Conservation (phyloP, 2,797 vertebrate species). For the Molossus molossus region DNA sequence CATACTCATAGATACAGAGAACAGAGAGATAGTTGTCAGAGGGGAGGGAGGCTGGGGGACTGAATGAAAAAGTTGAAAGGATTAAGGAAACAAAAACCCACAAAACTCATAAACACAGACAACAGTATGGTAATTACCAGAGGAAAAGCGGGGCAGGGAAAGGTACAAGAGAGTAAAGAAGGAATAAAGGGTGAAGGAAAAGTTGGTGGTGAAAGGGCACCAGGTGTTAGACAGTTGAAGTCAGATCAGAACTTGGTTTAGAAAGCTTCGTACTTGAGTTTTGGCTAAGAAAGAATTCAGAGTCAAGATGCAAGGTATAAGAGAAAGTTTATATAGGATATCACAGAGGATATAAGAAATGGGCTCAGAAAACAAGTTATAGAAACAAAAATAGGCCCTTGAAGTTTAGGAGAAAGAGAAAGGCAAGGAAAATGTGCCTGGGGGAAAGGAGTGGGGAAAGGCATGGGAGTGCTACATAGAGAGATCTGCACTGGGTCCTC, state of each 20-base stretch:
- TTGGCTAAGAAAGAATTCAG: background rate
- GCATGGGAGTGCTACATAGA: background rate
- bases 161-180: background rate
- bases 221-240: background rate
- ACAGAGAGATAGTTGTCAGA: background rate
- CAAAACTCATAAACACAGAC: background rate
- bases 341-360: background rate
- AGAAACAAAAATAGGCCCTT: background rate
- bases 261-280: background rate
- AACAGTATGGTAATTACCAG: background rate
- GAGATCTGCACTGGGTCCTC: background rate
- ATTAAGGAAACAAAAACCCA: background rate
- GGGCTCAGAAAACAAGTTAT: too few species aligned
- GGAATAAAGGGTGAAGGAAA: background rate
- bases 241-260: background rate
- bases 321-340: background rate
- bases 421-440: background rate
- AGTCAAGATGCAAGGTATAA: background rate
- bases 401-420: background rate
- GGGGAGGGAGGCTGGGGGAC: background rate
- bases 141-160: background rate
- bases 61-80: background rate
- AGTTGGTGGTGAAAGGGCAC: background rate
- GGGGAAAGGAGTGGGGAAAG: background rate
- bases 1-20: background rate